phyloP scores from a whole-genome alignment of 1,140 invertebrate species.

The Acromyrmex charruanus region DNA sequence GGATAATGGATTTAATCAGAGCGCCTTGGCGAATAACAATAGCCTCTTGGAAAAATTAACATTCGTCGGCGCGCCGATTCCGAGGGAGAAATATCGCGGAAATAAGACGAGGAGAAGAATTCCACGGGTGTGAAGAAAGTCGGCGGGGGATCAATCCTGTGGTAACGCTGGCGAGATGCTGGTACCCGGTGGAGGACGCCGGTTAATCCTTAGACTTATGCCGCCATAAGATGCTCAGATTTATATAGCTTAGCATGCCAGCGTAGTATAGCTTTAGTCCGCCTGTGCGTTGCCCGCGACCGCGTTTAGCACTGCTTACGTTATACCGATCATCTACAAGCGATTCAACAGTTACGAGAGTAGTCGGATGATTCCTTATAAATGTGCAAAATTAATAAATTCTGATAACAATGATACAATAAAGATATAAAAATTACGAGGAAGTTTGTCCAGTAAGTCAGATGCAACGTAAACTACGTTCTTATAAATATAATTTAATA shows the following conservation, averaged over 20 bases:
- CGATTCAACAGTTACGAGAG: neutral
- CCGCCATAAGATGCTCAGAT: constrained; percentile 85
- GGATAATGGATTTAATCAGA: constrained; percentile 58
- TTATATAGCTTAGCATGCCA: constrained; percentile 84
- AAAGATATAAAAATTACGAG: neutral
- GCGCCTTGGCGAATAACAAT: constrained; percentile 71
- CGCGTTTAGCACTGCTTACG: neutral
- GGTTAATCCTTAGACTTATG: constrained; percentile 86
- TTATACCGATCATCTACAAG: constrained; percentile 32
- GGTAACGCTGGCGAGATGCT: constrained; percentile 36
- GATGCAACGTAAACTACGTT: neutral
- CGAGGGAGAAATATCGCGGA: constrained; percentile 58
- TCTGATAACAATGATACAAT: neutral
- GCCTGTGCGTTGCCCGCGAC: constrained; percentile 8
- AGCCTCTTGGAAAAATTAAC: constrained; percentile 79
- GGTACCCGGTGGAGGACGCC: constrained; percentile 73
- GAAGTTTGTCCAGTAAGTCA: neutral
- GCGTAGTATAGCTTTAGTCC: constrained; percentile 21
- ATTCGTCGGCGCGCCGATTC: constrained; percentile 62
- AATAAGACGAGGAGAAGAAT: constrained; percentile 56
- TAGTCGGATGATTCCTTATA: neutral
- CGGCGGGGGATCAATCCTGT: constrained; percentile 56
- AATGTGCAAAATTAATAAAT: neutral
- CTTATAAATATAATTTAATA: neutral
- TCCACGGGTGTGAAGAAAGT: constrained; percentile 54